Conservation (phyloP, 2,888 invertebrate species). For the Papilio protenor region DNA sequence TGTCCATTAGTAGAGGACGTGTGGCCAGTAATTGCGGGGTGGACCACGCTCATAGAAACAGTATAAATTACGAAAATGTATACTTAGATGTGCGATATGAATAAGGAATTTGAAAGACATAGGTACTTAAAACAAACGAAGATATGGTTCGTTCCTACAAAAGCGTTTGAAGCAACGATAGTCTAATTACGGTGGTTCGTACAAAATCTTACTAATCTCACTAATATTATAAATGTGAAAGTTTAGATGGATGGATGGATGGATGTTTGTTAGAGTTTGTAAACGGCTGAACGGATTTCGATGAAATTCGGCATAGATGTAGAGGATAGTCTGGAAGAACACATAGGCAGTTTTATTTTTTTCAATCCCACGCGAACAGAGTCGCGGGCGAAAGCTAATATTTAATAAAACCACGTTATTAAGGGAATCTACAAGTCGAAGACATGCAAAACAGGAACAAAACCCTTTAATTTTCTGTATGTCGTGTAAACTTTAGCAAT, state of each 20-base stretch:
- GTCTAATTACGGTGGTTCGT: too few species aligned
- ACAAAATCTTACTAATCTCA: neutral
- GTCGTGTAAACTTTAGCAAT: neutral
- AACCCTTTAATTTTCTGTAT: neutral
- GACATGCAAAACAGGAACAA: neutral
- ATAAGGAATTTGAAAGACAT: neutral
- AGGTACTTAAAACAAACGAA: neutral
- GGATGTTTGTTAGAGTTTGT: too few species aligned
- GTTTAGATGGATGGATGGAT: too few species aligned
- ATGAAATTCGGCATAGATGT: too few species aligned
- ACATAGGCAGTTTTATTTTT: too few species aligned
- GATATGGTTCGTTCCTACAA: neutral
- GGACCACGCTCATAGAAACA: neutral
- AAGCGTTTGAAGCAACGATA: neutral
- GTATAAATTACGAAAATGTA: constrained; percentile 1
- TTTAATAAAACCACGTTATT: neutral
- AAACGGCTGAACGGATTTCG: too few species aligned
- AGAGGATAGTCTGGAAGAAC: too few species aligned
- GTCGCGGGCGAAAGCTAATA: neutral
- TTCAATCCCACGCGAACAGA: too few species aligned
- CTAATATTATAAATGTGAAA: too few species aligned
- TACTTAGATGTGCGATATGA: neutral
- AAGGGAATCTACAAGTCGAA: too few species aligned
- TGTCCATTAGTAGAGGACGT: constrained; percentile 12
- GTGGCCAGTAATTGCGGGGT: constrained; percentile 22